Evolutionary conservation across 64 coral and sea anemone genomes (phyloP).

Genomic region (Montipora capricornis): DNA sequence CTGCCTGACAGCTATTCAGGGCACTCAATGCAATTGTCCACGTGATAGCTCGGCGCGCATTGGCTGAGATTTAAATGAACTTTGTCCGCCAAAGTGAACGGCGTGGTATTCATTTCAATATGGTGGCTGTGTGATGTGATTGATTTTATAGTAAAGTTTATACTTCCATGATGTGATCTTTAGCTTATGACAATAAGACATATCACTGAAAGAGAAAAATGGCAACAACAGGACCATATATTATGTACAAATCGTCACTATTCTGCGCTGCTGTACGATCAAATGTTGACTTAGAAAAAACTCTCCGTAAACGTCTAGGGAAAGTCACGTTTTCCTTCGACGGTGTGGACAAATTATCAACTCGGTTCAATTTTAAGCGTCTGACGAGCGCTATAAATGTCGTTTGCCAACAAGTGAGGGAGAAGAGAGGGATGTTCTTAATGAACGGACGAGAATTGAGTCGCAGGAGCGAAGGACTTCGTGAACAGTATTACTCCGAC

Average conservation of each 20-base stretch:
- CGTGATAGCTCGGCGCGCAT: slow-evolving; percentile 27
- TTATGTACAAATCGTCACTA: slow-evolving; percentile 90
- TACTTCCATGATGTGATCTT: background rate
- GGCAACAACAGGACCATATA: slow-evolving; percentile 93
- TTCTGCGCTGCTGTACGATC: slow-evolving; percentile 90
- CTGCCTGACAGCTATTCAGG: no score
- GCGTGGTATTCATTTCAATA: background rate
- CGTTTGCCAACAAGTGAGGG: slow-evolving; percentile 78
- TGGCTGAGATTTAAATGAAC: slow-evolving; percentile 49
- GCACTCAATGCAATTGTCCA: background rate
- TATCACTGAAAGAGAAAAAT: slow-evolving; percentile 21
- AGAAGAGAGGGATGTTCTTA: slow-evolving; percentile 57
- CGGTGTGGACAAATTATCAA: slow-evolving; percentile 69
- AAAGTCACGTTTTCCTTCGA: slow-evolving; percentile 80
- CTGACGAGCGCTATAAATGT: slow-evolving; percentile 79
- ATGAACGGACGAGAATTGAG: slow-evolving; percentile 37
- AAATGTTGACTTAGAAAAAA: slow-evolving; percentile 80
- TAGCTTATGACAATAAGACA: background rate
- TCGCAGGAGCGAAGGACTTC: slow-evolving; percentile 47
- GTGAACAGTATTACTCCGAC: slow-evolving; percentile 37
- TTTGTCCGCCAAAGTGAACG: background rate
- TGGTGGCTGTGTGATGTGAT: background rate
- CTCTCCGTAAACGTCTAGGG: slow-evolving; percentile 59
- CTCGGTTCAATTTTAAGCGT: slow-evolving; percentile 74
- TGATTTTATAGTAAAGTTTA: background rate